Conservation (phyloP, 2,797 vertebrate genomes). For the Rhabdomys pumilio region DNA sequence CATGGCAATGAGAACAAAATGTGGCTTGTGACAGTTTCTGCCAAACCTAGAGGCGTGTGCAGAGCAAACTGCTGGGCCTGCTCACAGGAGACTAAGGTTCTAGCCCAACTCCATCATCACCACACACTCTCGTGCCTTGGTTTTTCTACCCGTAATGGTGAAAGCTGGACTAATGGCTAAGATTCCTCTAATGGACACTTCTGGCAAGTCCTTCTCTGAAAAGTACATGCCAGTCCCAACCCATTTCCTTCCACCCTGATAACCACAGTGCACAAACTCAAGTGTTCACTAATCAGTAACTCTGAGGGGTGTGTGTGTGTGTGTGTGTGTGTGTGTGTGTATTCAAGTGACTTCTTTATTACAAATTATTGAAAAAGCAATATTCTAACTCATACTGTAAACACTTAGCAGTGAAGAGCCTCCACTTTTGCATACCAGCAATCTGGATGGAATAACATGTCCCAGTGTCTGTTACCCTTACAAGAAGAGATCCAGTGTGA, state of each 20-base stretch:
- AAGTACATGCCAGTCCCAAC: constrained; percentile 2
- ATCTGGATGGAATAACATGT: constrained; percentile 37
- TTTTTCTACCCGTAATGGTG: background rate
- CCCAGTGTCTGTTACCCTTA: constrained; percentile 47
- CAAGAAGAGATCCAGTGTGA: constrained; percentile 42
- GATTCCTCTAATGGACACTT: constrained; percentile 24
- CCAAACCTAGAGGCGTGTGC: background rate
- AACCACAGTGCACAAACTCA: constrained; percentile 18
- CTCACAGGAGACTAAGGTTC: background rate
- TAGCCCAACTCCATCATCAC: background rate
- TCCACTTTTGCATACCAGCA: constrained; percentile 57
- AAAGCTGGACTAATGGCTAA: constrained; percentile 13
- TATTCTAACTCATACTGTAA: constrained; percentile 56
- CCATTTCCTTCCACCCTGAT: background rate
- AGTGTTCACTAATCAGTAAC: constrained; percentile 17
- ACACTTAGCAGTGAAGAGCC: constrained; percentile 30
- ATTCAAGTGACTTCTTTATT: constrained; percentile 40
- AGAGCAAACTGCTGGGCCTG: background rate
- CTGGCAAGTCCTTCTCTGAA: background rate
- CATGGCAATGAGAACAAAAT: constrained; percentile 17
- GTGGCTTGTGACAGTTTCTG: background rate
- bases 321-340: background rate
- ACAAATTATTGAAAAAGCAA: constrained; percentile 40
- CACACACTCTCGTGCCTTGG: background rate
- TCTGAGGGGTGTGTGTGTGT: constrained; percentile 35